Conservation (phyloP, 1,140 invertebrate genomes). For the Drosophila repleta region DNA sequence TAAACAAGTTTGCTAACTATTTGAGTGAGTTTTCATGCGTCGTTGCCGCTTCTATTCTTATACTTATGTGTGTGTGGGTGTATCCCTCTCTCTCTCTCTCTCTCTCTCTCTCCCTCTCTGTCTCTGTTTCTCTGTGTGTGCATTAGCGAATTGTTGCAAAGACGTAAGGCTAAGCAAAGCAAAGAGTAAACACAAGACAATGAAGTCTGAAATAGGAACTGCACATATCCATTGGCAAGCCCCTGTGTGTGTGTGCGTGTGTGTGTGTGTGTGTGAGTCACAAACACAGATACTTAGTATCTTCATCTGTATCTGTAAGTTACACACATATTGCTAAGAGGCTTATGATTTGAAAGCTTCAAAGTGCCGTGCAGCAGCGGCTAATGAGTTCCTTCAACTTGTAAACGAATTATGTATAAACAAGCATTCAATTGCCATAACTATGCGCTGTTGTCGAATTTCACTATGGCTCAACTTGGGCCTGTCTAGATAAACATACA, state of each 20-base stretch:
- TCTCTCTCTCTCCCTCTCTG: too few species aligned
- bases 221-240: constrained; percentile 40
- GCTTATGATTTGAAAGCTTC: constrained; percentile 65
- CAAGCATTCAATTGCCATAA: not conserved
- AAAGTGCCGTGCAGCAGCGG: constrained; percentile 36
- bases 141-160: constrained; percentile 36
- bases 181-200: constrained; percentile 69
- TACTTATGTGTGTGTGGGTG: constrained; percentile 55
- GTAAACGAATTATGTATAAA: constrained; percentile 12
- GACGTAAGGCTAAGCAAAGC: constrained; percentile 50
- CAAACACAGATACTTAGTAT: constrained; percentile 38
- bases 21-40: constrained; percentile 70
- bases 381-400: constrained; percentile 60
- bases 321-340: constrained; percentile 61
- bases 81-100: too few species aligned
- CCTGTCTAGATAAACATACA: too few species aligned
- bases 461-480: not conserved
- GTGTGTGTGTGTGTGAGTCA: constrained; percentile 30
- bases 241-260: constrained; percentile 20
- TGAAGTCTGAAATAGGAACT: constrained; percentile 61
- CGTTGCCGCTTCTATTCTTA: constrained; percentile 52
- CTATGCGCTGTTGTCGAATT: constrained; percentile 33
- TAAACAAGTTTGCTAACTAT: constrained; percentile 73
- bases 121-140: constrained; percentile 23
- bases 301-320: constrained; percentile 31